Percentiles rank a stretch among this genome's conserved stretches.
Conservation (phyloP, 2,797 vertebrate genomes). For the Siniperca scherzeri region DNA sequence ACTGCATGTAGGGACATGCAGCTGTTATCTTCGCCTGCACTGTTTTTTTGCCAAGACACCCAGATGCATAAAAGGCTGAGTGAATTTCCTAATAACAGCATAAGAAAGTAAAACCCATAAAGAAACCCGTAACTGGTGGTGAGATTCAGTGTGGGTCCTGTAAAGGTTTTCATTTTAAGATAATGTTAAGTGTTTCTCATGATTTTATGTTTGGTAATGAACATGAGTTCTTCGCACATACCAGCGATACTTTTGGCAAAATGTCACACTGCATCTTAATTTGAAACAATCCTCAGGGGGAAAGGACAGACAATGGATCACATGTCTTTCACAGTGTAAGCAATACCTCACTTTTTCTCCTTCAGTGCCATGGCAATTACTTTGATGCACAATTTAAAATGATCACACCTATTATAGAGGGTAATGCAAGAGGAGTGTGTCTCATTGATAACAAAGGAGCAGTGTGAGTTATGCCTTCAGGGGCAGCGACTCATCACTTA, state of each 20-base stretch:
- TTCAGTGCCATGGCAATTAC: slow-evolving; percentile 61
- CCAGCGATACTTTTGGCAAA: slow-evolving; percentile 10
- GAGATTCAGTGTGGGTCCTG: neutral
- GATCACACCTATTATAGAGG: slow-evolving; percentile 75
- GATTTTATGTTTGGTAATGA: slow-evolving; percentile 30
- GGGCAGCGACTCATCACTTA: slow-evolving; percentile 69
- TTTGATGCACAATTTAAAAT: slow-evolving; percentile 74
- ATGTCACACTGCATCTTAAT: slow-evolving; percentile 59
- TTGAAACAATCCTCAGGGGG: slow-evolving; percentile 44
- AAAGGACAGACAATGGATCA: slow-evolving; percentile 44
- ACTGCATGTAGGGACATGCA: slow-evolving; percentile 31
- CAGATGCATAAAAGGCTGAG: neutral
- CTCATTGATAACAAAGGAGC: slow-evolving; percentile 76
- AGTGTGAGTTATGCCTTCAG: slow-evolving; percentile 72
- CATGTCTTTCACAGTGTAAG: slow-evolving; percentile 41
- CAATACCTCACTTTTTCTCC: slow-evolving; percentile 54
- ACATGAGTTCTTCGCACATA: slow-evolving; percentile 35
- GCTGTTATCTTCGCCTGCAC: slow-evolving; percentile 10
- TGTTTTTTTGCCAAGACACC: neutral
- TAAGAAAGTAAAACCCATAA: neutral
- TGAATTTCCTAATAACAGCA: slow-evolving; percentile 8
- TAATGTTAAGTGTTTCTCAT: neutral
- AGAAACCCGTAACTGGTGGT: slow-evolving; percentile 1
- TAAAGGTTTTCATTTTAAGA: neutral
- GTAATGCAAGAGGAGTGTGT: slow-evolving; percentile 63